Conservation (phyloP, 2,113 vertebrate species). For the Varanus komodoensis region DNA sequence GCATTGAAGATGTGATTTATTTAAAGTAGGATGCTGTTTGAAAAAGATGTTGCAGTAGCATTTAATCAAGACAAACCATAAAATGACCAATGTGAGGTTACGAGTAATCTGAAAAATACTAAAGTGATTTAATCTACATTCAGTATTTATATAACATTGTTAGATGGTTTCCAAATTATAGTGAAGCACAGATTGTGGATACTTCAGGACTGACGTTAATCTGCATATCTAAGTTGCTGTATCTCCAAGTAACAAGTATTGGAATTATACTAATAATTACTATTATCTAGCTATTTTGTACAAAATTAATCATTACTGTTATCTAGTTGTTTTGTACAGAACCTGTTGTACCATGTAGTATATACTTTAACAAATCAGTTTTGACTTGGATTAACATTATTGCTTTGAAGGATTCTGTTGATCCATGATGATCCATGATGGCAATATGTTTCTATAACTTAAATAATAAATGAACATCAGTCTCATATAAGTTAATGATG, state of each 20-base stretch:
- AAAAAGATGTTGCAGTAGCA: background rate
- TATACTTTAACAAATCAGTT: background rate
- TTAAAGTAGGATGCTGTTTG: background rate
- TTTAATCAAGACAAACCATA: background rate
- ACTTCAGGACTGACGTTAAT: background rate
- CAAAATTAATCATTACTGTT: background rate
- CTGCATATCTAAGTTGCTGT: background rate
- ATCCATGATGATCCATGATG: background rate
- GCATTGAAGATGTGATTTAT: background rate
- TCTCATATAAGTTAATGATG: background rate
- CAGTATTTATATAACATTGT: background rate
- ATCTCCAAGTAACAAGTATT: background rate
- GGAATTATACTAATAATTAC: background rate
- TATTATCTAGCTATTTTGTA: background rate
- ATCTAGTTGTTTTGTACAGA: background rate
- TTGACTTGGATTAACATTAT: background rate
- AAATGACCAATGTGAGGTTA: background rate
- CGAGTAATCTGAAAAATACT: background rate
- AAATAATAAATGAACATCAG: background rate
- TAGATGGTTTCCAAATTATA: background rate
- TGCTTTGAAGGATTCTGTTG: background rate
- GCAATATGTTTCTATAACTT: background rate
- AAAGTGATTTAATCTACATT: background rate
- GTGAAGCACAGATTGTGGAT: background rate
- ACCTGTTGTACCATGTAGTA: background rate